A percentile compares a stretch with the other conserved stretches of the same genome.
Conservation (phyloP, 1,140 invertebrate species). For the Mercenaria mercenaria region DNA sequence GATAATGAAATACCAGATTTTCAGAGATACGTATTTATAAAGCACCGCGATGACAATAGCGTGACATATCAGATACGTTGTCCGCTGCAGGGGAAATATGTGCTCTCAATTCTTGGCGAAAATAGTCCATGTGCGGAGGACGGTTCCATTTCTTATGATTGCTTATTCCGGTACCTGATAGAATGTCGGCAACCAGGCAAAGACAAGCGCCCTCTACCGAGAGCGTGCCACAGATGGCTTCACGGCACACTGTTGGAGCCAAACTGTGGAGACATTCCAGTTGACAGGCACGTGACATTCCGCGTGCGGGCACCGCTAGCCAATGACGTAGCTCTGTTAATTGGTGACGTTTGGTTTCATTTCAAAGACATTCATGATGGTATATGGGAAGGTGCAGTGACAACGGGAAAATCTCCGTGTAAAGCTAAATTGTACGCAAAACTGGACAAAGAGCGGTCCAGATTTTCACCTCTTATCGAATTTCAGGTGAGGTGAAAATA, state of each 20-base stretch:
- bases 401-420: constrained; percentile 78
- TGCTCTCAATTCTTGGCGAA: constrained; percentile 82
- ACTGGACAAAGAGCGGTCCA: constrained; percentile 78
- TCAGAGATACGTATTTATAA: constrained; percentile 82
- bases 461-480: constrained; percentile 82
- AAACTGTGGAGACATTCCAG: constrained; percentile 79
- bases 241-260: constrained; percentile 83
- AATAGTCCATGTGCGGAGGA: constrained; percentile 73
- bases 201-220: constrained; percentile 80
- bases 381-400: constrained; percentile 83
- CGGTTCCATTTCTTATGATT: constrained; percentile 76
- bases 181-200: constrained; percentile 81
- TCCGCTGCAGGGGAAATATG: constrained; percentile 83
- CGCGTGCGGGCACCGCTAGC: constrained; percentile 80
- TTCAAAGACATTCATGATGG: constrained; percentile 77
- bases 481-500: constrained; percentile 79
- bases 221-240: constrained; percentile 84
- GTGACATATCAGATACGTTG: constrained; percentile 82
- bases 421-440: constrained; percentile 83
- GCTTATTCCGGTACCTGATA: constrained; percentile 83
- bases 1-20: constrained; percentile 79
- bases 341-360: constrained; percentile 83
- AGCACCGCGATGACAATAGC: constrained; percentile 76
- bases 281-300: constrained; percentile 79
- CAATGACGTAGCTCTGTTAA: constrained; percentile 81